Evolutionary conservation across 2,113 vertebrate genomes (phyloP), one percentile per base, ranked within the genome.

Genomic region (Sigmodon hispidus): DNA sequence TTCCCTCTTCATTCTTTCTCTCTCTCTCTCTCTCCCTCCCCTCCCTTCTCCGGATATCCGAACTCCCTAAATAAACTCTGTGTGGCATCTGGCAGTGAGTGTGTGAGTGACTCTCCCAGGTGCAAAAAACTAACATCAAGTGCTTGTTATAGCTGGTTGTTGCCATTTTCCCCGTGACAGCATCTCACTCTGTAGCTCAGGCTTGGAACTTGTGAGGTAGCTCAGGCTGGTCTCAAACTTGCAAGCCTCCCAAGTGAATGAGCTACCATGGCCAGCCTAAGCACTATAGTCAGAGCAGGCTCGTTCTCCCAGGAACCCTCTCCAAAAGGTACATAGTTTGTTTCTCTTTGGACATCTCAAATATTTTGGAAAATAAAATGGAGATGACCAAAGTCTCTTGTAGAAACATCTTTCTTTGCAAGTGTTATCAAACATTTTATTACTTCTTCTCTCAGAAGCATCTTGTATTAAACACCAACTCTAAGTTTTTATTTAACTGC

Each of bases 291-390:
- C 89, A 96, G 8, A 83, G 69, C 34, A 67, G 50, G 61, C 29
- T 81, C 43, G 61, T 57, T 89, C 34, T 94, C 81, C 72, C 48
- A 93, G 11, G 7, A 83, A 70, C 10, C 2, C 94, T 93, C n/a
- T 70, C 69, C 3, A 88, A 29, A 26, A 79, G 90, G 92, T 29
- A 59, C 2, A 36, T 5, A 72, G 2, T 0, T 29, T 43, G 24
- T 83, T 61, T 91, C 36, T 89, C 48, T 92, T 31, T 89, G 86
- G 34, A 36, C 76, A 73, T 79, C 89, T 89, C 22, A 76, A 85
- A 57, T 40, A 95, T 69, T 96, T 87, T 92, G 24, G 67, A 93
- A 95, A 96, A 59, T 72, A 84, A 95, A 94, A 90, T 81, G 79
- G 65, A 96, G 80, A 57, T 92, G 29, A 83, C 21, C n/a, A 43